These are phyloP conservation scores for Opisthocomus hoazin DNA, from an alignment of 2,113 vertebrate genomes.

Conservation along the genomic window DNA sequence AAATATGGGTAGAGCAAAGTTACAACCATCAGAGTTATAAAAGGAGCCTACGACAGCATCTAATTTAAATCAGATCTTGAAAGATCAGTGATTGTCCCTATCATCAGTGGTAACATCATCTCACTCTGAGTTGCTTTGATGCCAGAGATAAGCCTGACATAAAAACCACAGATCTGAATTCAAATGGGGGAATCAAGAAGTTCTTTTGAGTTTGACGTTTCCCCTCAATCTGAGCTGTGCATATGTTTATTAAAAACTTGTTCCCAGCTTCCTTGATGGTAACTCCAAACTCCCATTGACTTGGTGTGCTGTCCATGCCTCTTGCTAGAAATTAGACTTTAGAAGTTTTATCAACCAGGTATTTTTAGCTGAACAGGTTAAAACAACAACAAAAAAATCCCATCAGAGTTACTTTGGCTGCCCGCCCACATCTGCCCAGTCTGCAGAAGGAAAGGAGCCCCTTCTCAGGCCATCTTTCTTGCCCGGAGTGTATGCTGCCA, in stretches of 20 bases:
- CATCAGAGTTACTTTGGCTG: background rate
- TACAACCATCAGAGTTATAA: background rate
- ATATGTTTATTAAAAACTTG: background rate
- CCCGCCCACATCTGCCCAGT: background rate
- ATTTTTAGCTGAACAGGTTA: background rate
- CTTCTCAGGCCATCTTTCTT: background rate
- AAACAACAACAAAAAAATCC: background rate
- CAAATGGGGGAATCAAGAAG: background rate
- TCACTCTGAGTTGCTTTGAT: background rate
- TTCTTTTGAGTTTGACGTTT: background rate
- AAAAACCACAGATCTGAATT: background rate
- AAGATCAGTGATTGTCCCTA: conserved; percentile 15
- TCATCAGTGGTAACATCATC: background rate
- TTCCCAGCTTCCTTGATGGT: background rate
- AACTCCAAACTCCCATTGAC: background rate
- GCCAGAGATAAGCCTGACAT: background rate
- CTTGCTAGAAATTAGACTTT: background rate
- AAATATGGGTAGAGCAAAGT: background rate
- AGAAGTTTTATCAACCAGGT: background rate
- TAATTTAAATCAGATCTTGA: conserved; percentile 23
- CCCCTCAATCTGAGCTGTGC: background rate
- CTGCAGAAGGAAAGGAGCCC: background rate
- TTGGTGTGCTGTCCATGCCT: background rate
- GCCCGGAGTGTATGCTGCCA: fast-evolving
- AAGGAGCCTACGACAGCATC: background rate